A percentile compares a stretch with the other conserved stretches of the same genome.
Conservation (phyloP, 2,797 vertebrate species). For the Corythornis leucogaster region DNA sequence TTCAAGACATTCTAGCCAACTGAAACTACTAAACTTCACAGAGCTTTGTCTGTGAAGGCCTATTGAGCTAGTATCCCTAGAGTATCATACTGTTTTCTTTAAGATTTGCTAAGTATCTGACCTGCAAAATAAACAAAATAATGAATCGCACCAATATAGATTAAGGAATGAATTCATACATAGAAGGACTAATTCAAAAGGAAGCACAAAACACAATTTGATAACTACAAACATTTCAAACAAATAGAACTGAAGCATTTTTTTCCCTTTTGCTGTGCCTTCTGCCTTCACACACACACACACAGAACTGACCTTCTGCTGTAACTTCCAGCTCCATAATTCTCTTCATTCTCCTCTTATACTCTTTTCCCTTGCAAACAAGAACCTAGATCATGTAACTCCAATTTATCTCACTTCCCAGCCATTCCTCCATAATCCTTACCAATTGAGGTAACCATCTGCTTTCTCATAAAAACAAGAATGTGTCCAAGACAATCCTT, state of each 20-base stretch:
- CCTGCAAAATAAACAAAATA: not conserved
- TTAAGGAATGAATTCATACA: not conserved
- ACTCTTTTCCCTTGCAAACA: not conserved
- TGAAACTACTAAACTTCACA: not conserved
- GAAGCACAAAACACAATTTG: not conserved
- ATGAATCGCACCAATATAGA: not conserved
- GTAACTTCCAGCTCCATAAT: not conserved
- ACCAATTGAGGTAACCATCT: not conserved
- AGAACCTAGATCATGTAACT: not conserved
- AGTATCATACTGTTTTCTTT: not conserved
- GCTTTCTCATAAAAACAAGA: not conserved
- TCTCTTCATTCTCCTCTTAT: not conserved
- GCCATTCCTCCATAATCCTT: not conserved
- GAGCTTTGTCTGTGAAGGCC: not conserved
- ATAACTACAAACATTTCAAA: not conserved
- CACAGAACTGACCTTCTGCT: not conserved
- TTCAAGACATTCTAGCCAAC: not conserved
- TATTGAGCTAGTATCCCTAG: not conserved
- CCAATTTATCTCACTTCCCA: not conserved
- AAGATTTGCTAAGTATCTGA: not conserved
- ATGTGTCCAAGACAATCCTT: not conserved
- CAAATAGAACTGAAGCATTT: not conserved
- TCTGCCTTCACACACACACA: not conserved
- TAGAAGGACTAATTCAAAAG: not conserved
- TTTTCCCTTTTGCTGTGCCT: not conserved